Conservation (phyloP, 2,797 vertebrate genomes). For the Choloepus didactylus region DNA sequence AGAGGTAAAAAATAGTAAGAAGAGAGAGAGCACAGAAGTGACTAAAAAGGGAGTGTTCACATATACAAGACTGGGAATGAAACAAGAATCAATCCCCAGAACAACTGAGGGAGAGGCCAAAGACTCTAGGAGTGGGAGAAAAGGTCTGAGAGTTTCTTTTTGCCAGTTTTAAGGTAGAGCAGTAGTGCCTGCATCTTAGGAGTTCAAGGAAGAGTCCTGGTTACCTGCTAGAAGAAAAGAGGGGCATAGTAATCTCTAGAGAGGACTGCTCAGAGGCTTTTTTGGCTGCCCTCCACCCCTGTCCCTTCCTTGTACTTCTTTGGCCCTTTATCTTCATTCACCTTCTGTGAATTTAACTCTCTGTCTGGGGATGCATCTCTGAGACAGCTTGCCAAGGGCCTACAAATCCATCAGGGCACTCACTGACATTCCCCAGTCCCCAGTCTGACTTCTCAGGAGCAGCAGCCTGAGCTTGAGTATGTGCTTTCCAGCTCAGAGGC, state of each 20-base stretch:
- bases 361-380: not conserved
- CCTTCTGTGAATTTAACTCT: not conserved
- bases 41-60: too few species aligned
- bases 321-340: not conserved
- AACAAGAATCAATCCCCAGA: too few species aligned
- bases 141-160: too few species aligned
- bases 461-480: not conserved
- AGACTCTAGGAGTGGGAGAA: not conserved
- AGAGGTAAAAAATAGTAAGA: not conserved
- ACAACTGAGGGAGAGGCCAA: not conserved
- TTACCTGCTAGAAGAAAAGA: not conserved
- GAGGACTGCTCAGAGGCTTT: not conserved
- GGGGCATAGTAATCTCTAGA: not conserved
- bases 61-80: too few species aligned
- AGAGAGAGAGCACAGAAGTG: not conserved
- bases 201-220: rapidly evolving
- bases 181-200: too few species aligned
- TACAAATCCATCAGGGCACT: too few species aligned
- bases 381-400: not conserved
- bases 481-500: too few species aligned
- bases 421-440: too few species aligned
- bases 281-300: not conserved
- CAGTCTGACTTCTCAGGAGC: too few species aligned
- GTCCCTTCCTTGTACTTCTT: not conserved
- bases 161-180: not conserved